These are phyloP conservation scores for Crenuchus spilurus DNA, from an alignment of 2,797 vertebrate genomes.

Conservation along the genomic window DNA sequence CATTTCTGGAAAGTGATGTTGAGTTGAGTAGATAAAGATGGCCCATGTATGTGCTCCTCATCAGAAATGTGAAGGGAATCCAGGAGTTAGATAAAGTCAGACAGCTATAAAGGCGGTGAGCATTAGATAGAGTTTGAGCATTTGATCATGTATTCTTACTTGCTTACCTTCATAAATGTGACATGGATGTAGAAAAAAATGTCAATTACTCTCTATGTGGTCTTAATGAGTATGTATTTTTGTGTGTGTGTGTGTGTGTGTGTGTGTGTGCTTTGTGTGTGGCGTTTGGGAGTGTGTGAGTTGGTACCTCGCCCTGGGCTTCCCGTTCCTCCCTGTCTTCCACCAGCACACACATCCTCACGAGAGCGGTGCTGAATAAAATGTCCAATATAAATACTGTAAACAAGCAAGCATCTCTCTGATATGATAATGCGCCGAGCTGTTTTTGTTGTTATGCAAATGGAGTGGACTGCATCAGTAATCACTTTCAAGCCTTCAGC, in stretches of 20 bases:
- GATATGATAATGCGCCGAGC: slow-evolving; percentile 78
- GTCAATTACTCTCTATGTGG: slow-evolving; percentile 22
- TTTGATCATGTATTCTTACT: slow-evolving; percentile 25
- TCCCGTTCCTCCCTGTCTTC: slow-evolving; percentile 47
- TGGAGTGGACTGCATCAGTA: slow-evolving; percentile 77
- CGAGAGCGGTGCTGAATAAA: slow-evolving; percentile 69
- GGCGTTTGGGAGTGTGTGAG: slow-evolving; percentile 5
- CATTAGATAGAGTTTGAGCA: background rate
- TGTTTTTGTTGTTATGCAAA: slow-evolving; percentile 81
- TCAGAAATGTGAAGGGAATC: no score
- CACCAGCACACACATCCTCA: slow-evolving; percentile 60
- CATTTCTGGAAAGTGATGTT: no score
- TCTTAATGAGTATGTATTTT: slow-evolving; percentile 7
- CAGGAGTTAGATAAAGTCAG: background rate
- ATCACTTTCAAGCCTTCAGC: slow-evolving; percentile 78
- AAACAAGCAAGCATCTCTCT: slow-evolving; percentile 77
- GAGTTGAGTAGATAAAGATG: no score
- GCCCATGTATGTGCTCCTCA: no score
- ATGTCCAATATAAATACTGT: slow-evolving; percentile 69
- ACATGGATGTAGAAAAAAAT: slow-evolving; percentile 16
- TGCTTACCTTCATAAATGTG: slow-evolving; percentile 23
- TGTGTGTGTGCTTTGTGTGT: background rate
- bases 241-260: slow-evolving; percentile 22
- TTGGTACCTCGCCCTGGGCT: slow-evolving; percentile 35
- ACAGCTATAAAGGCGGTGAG: background rate